Base-by-base conservation (phyloP, 2,888 invertebrate species). In the Nemotelus pantherinus region DNA sequence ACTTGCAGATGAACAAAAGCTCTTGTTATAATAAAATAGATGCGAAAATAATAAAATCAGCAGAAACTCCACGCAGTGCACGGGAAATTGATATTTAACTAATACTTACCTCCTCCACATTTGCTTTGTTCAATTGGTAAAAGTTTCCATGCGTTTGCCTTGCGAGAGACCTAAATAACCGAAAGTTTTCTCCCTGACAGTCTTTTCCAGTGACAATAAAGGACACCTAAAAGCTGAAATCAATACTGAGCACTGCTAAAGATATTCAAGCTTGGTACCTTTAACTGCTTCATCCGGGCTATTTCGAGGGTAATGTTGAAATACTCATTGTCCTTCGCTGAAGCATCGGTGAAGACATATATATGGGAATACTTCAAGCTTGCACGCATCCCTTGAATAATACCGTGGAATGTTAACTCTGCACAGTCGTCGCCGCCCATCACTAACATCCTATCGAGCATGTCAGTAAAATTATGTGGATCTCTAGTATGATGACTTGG, bases 271-370 rank as follows among this genome's bases (percentile, higher is more conserved):
- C 90, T 91, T 85, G 3, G 50, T 80, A 93, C 93, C 89, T 93
- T 92, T 81, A 91, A 91, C 83, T 93, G 91, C 83, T 92, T 93
- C 82, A 90, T 89, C 84, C 93, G 93, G 68, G 94, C 90, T 10
- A 90, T 84, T 78, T 91, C 89, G 7, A 93, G 84, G 0, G 93
- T 92, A 72, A 89, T 88, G 7, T 89, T 89, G 0, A 92, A 90
- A 4, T 91, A 86, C 75, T 88, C 84, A 81, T 90, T 91, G 83
- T 94, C 94, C 76, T 90, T 91, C 0, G 93, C 90, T 0, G 92
- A 89, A 1, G 93, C 93, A 82, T 94, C 94, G 2, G 94, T 93
- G 84, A 94, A 93, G 45, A 94, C 93, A 82, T 93, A 94, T 57
- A 94, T 88, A 83, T 90, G 92, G 0, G 93, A 93, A 77, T 89